phyloP scores from a whole-genome alignment of 2,113 vertebrate species.

The Python bivittatus region DNA sequence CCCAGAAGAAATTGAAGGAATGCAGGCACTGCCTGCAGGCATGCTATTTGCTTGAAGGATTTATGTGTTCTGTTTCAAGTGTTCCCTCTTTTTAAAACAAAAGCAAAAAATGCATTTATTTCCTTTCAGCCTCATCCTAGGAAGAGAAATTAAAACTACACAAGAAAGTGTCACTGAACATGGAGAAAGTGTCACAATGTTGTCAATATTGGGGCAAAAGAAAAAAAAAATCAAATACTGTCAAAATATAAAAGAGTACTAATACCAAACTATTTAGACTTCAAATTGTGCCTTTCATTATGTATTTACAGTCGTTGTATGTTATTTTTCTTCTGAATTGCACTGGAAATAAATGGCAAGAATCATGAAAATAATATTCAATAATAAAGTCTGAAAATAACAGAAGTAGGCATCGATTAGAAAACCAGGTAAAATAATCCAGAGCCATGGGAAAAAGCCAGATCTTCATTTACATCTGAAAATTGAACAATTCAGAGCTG shows the following conservation, averaged over 20 bases:
- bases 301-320: background rate
- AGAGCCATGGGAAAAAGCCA: background rate
- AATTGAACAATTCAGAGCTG: background rate
- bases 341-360: background rate
- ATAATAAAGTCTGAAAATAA: background rate
- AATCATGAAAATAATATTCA: background rate
- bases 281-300: background rate
- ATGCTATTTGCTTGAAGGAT: constrained; percentile 20
- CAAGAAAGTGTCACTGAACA: background rate
- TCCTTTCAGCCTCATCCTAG: background rate
- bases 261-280: background rate
- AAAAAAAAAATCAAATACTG: background rate
- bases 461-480: background rate
- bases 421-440: background rate
- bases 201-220: background rate
- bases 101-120: background rate
- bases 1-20: background rate
- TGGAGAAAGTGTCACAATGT: background rate
- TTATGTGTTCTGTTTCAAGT: background rate
- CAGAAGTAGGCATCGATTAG: background rate
- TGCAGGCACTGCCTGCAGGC: background rate
- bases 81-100: background rate
- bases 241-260: background rate
- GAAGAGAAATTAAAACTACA: background rate
- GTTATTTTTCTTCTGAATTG: background rate